phyloP scores from a whole-genome alignment of 2,888 invertebrate species.

The Zelleria hepariella region DNA sequence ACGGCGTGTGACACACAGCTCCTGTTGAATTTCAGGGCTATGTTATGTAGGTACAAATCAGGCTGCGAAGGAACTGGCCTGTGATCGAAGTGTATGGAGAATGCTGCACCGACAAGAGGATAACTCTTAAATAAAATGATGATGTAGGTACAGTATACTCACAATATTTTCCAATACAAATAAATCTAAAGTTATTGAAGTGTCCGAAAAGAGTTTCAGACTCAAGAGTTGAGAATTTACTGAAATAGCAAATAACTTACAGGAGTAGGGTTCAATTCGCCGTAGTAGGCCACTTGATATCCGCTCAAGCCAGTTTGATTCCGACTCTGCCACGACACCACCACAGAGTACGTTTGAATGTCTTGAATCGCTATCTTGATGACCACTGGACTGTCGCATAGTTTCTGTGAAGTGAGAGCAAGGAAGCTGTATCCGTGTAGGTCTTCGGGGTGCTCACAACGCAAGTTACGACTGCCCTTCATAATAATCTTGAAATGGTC shows the following conservation, averaged over 20 bases:
- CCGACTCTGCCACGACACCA: constrained; percentile 91
- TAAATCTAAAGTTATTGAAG: too few relatives aligned
- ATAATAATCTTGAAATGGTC: constrained; percentile 85
- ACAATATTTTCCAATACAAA: neutral
- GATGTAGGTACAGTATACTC: too few relatives aligned
- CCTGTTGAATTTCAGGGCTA: too few relatives aligned
- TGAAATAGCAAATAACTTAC: constrained; percentile 43
- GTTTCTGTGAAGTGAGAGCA: constrained; percentile 83
- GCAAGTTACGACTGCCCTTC: constrained; percentile 74
- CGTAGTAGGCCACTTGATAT: constrained; percentile 88
- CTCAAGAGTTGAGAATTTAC: too few relatives aligned
- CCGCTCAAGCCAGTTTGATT: constrained; percentile 88
- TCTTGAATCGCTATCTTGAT: constrained; percentile 89
- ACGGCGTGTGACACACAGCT: too few relatives aligned
- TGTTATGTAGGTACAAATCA: too few relatives aligned
- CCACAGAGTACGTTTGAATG: constrained; percentile 87
- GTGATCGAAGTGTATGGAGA: too few relatives aligned
- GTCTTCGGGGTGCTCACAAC: constrained; percentile 88
- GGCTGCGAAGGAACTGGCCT: too few relatives aligned
- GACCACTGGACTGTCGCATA: constrained; percentile 88
- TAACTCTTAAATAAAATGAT: too few relatives aligned
- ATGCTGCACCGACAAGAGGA: too few relatives aligned
- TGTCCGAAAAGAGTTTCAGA: too few relatives aligned
- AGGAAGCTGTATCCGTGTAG: constrained; percentile 83
- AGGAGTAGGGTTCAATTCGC: constrained; percentile 66